A percentile compares a stretch with the other conserved stretches of the same genome.
phyloP scores from a whole-genome alignment of 2,113 vertebrate genomes.

The pig (Sus scrofa) region T2T-Sscrofa CM000815.6:100081001-100081500 shows the following conservation, averaged over 20 bases:
- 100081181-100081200: background rate
- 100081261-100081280: no score
- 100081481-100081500: no score
- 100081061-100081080: background rate
- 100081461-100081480: no score
- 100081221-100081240: background rate
- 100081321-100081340: no score
- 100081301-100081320: no score
- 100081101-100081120: background rate
- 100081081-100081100: background rate
- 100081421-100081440: no score
- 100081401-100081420: no score
- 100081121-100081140: background rate
- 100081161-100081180: background rate
- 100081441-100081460: no score
- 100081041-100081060: background rate
- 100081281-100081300: no score
- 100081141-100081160: background rate
- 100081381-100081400: no score
- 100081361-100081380: no score
- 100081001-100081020: background rate
- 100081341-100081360: no score
- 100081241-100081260: background rate
- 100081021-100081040: background rate
- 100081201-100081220: background rate